A percentile compares a stretch with the other conserved stretches of the same genome.
These are phyloP conservation scores for Monopterus albus DNA, from an alignment of 2,113 vertebrate species.

Conservation along the genomic window DNA sequence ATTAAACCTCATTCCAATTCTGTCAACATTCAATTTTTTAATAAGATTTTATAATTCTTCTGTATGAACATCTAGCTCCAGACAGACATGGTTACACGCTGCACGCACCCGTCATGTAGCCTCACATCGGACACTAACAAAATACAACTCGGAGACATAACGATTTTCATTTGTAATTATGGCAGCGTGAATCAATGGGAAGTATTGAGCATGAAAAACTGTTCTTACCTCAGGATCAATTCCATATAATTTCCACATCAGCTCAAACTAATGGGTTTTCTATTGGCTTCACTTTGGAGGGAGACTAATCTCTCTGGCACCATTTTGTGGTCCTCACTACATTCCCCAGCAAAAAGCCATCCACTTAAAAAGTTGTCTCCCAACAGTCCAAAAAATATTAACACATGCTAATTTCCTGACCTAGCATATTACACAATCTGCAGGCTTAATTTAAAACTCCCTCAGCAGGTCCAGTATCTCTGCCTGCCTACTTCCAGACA, in stretches of 20 bases:
- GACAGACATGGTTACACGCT: neutral
- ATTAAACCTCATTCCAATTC: neutral
- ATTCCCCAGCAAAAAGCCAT: conserved; percentile 64
- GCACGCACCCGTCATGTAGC: conserved; percentile 13
- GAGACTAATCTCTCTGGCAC: conserved; percentile 65
- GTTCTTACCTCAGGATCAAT: conserved; percentile 78
- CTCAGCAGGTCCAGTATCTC: conserved; percentile 63
- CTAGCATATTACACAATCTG: conserved; percentile 72
- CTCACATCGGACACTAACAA: conserved; percentile 61
- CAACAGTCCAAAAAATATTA: conserved; percentile 75
- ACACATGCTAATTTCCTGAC: conserved; percentile 74
- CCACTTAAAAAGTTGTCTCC: conserved; percentile 70
- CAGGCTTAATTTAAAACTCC: conserved; percentile 75
- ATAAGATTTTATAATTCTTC: neutral
- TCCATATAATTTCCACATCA: conserved; percentile 81
- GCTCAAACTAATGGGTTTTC: conserved; percentile 81
- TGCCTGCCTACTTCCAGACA: conserved; percentile 61
- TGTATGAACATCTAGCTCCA: neutral
- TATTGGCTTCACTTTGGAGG: conserved; percentile 70
- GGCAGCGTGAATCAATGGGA: conserved; percentile 73
- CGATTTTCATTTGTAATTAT: conserved; percentile 80
- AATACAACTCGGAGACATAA: conserved; percentile 74
- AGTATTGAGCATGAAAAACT: conserved; percentile 77
- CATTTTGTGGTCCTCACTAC: conserved; percentile 66
- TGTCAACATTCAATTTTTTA: conserved; percentile 5